Evolutionary conservation across 2,113 vertebrate species (phyloP).

Genomic region (Eulemur rufifrons): DNA sequence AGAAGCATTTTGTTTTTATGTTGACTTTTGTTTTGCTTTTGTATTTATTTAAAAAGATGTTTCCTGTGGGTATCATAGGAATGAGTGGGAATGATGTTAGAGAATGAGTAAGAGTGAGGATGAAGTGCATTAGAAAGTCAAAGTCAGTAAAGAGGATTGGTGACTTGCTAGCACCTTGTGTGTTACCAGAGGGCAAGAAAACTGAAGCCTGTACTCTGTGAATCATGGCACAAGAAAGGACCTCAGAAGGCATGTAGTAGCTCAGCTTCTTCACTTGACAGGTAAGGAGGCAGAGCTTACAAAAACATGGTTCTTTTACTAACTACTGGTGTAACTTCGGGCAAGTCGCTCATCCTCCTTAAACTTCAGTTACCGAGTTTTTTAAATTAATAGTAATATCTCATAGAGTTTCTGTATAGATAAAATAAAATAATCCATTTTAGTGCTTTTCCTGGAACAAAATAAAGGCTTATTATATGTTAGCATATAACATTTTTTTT

Average conservation of each 20-base stretch:
- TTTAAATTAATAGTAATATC: background rate
- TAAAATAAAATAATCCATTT: background rate
- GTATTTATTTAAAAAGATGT: background rate
- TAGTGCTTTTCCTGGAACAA: background rate
- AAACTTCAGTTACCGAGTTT: background rate
- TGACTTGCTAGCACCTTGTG: background rate
- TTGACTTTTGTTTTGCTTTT: background rate
- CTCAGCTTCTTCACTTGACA: background rate
- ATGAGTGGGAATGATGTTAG: background rate
- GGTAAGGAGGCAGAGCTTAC: background rate
- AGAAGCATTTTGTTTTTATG: background rate
- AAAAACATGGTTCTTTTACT: background rate
- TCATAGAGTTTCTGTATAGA: background rate
- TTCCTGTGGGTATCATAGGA: background rate
- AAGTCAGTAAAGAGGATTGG: background rate
- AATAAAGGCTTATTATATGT: background rate
- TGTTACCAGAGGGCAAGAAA: background rate
- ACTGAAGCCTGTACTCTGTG: background rate
- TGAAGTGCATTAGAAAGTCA: background rate
- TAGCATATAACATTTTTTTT: background rate
- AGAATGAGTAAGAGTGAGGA: background rate
- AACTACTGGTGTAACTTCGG: background rate
- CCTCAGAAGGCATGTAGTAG: background rate
- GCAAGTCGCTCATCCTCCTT: background rate
- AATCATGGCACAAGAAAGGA: background rate